Conservation (phyloP, 2,113 vertebrate species). For the Alectura lathami region DNA sequence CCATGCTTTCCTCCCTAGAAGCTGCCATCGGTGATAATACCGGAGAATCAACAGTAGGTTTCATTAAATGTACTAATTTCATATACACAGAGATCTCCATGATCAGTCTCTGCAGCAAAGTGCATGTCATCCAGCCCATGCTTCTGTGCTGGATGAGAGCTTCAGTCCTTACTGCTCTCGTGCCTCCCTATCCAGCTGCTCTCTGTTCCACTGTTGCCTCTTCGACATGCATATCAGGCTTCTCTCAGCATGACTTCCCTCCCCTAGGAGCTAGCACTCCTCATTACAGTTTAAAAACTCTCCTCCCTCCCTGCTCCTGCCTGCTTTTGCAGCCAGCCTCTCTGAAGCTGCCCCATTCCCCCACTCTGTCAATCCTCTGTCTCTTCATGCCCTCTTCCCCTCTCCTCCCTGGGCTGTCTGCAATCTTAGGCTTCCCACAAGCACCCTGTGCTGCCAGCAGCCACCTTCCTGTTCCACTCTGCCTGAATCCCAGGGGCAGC, state of each 20-base stretch:
- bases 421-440: neutral
- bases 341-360: neutral
- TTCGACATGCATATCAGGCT: neutral
- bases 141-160: neutral
- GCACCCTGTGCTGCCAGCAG: neutral
- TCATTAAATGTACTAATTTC: neutral
- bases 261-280: accelerated
- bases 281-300: neutral
- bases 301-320: neutral
- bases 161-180: neutral
- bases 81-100: neutral
- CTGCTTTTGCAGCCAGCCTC: neutral
- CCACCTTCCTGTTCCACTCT: neutral
- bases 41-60: neutral
- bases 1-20: neutral
- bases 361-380: accelerated
- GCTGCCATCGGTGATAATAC: neutral
- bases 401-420: neutral
- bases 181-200: neutral
- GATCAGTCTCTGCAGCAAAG: neutral
- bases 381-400: accelerated
- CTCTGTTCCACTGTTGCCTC: neutral
- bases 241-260: neutral
- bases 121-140: neutral
- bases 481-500: neutral